Base-by-base conservation (phyloP, 2,797 vertebrate genomes). In the Enteromius argenteus region DNA sequence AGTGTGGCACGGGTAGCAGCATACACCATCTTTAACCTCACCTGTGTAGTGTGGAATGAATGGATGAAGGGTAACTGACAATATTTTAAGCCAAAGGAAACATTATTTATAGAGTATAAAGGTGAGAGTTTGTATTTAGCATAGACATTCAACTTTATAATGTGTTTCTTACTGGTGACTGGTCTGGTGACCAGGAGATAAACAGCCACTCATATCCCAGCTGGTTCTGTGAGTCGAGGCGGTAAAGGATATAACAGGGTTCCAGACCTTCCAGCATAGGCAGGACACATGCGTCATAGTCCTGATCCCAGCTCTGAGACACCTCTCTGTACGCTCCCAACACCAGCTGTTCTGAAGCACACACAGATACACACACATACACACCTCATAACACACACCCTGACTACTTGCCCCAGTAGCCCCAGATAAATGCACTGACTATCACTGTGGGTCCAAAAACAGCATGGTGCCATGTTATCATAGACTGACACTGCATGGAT, bases 1-100 rank as follows among this genome's bases (percentile, higher is more conserved):
- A 99, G 96, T 0, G 98, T 99, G 64, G 98, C 98, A 88, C 98
- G 95, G 0, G 98, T 99, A 19, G 98, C 98, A 5, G 98, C 98
- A 0, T 99, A 99, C 37, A 99, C 93, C 98, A 99, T 99, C 95
- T 99, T 99, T 94, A 97, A 96, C 90, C 98, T 96, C 85, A 99
- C 98, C 98, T 99, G 86, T 0, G 3, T 14, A 3, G 42, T 23
- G 58, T 8, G 23, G 4, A 51, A 51, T 82, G 49, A 89, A 49
- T 86, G 19, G 27, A 42, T 42, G 82, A 23, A 68, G 21, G 30
- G n/a, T 58, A 62, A 49, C 27, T 79, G 27, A 42, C 39, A 19
- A 3, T 27, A 27, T 39, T 60, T 79, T 51, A 10, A 49, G n/a
- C 27, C 42, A 21, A 44, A 62, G 53, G n/a, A 8, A 62, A 30